Evolutionary conservation across 2,888 invertebrate species (phyloP), one percentile per base, ranked within the genome.

Genomic region (Lithodes maja): DNA sequence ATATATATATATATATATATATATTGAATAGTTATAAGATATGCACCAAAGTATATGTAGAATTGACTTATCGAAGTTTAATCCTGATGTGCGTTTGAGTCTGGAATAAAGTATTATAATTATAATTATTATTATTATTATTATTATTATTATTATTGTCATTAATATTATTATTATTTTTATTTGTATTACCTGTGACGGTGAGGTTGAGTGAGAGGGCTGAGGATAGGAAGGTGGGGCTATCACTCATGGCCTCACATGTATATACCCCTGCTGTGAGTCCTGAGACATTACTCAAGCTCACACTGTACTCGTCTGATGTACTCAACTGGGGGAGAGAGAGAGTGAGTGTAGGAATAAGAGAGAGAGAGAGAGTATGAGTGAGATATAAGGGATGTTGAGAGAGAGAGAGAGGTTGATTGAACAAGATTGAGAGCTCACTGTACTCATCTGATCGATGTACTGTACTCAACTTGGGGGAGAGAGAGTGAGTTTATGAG

Each of bases 181-280:
- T 33, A 33, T 33, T 33, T 33, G 33, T 17, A 7, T n/a, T 68
- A 81, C 33, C 17, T 12, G 50, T 52, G 68, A 87, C 87, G 33
- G 82, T 33, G 52, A 87, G 49, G 69, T 75, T 9, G 15, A 61
- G n/a, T 12, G 87, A 82, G 3, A 54, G 68, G 53, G 83, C 87
- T 17, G 75, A 71, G 55, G 83, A 83, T 50, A 87, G 55, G 77
- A 87, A 87, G 69, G 53, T 61, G 2, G 87, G 87, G 12, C 3
- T 50, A 52, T 87, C 87, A 54, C 87, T 87, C 87, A 87, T 87
- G 12, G 87, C 87, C 69, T 87, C 87, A 53, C 87, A 87, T 5
- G 87, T 83, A 77, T 87, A 87, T 52, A 68, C 69, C 2, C 87
- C 87, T 3, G 87, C 49, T 2, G 87, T 83, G 61, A 74, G 55